Base-by-base conservation (phyloP, 2,888 invertebrate species). In the Chamaedrilus cognettii region DNA sequence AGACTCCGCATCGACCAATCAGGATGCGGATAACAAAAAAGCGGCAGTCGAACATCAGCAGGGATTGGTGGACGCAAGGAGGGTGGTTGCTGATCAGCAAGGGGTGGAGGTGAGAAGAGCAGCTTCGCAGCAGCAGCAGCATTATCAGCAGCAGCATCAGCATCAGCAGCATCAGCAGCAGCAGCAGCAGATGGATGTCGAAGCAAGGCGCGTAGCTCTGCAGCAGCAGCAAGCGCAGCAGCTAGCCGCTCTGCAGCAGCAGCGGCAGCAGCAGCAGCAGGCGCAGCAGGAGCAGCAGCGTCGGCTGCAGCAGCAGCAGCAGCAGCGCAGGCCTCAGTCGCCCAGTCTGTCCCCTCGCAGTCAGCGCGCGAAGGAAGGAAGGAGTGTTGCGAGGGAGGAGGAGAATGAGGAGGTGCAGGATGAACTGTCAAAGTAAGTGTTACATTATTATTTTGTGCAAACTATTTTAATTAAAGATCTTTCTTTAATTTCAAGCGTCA, bases 381-480 rank as follows among this genome's bases (percentile, higher is more conserved):
- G n/a, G n/a, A n/a, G n/a, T n/a, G n/a, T n/a, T 42, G 11, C 31
- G 4, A n/a, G 30, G 34, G 42, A 35, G 23, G 60, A 1, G 35
- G 35, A 35, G 19, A 35, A 35, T 3, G 60, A 42, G 2, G 35
- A 60, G 30, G 33, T 35, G 34, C 34, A 60, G 28, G 60, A 60
- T 33, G 60, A 60, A 26, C 60, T 60, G 33, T 60, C 60, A 34
- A 60, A 60, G 60, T 60, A 42, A 33, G 60, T n/a, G n/a, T n/a
- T n/a, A n/a, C n/a, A n/a, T n/a, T n/a, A n/a, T n/a, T n/a, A n/a
- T n/a, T n/a, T n/a, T n/a, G n/a, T n/a, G n/a, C n/a, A n/a, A n/a
- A n/a, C n/a, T n/a, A n/a, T n/a, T n/a, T n/a, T n/a, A n/a, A n/a
- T n/a, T n/a, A n/a, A n/a, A n/a, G n/a, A n/a, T n/a, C n/a, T n/a